Conservation (phyloP, 2,113 vertebrate species). For the Smithornis capensis region DNA sequence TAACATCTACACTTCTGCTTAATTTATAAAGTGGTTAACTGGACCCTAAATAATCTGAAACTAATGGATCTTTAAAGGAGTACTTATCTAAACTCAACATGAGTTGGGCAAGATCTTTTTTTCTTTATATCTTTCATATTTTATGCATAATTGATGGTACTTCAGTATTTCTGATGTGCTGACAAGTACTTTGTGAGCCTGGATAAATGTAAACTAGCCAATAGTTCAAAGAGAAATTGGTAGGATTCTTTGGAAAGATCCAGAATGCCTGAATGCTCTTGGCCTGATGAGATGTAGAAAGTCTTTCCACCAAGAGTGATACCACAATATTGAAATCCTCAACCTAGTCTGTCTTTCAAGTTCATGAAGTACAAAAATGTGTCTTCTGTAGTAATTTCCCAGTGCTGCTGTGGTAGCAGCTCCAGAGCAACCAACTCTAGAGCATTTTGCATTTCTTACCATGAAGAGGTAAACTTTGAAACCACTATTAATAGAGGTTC, state of each 20-base stretch:
- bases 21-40: not conserved
- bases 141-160: not conserved
- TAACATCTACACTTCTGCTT: not conserved
- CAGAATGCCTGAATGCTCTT: not conserved
- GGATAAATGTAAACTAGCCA: not conserved
- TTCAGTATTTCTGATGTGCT: not conserved
- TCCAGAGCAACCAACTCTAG: not conserved
- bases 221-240: not conserved
- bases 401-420: not conserved
- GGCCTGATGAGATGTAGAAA: not conserved
- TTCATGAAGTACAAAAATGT: not conserved
- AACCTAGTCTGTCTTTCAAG: not conserved
- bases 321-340: not conserved
- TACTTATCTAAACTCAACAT: not conserved
- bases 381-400: not conserved
- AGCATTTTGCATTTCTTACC: not conserved
- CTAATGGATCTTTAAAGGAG: not conserved
- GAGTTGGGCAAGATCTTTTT: not conserved
- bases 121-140: not conserved
- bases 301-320: not conserved
- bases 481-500: not conserved
- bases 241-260: not conserved
- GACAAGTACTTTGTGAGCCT: not conserved
- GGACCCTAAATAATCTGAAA: not conserved
- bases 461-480: not conserved